Percentiles rank a stretch among this genome's conserved stretches.
These are phyloP conservation scores for Elymnias hypermnestra DNA, from an alignment of 1,140 invertebrate species.

Conservation along the genomic window DNA sequence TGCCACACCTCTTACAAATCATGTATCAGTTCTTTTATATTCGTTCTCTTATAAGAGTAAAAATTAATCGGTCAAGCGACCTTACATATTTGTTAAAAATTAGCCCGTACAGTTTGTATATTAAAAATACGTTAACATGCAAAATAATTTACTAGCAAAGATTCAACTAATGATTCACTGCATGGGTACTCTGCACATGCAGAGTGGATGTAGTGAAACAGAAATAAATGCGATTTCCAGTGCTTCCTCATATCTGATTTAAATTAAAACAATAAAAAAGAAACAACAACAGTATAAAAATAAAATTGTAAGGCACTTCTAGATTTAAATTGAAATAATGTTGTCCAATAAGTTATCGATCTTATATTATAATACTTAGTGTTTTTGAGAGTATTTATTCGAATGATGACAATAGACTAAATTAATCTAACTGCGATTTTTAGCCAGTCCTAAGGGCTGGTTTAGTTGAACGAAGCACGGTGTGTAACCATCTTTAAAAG, in stretches of 20 bases:
- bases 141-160: conserved; percentile 28
- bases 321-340: conserved; percentile 63
- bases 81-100: background rate
- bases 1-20: no score
- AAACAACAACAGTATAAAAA: conserved; percentile 59
- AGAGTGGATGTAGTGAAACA: conserved; percentile 38
- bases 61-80: background rate
- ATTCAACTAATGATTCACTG: conserved; percentile 34
- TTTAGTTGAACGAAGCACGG: background rate
- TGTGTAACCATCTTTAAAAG: no score
- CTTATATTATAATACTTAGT: conserved; percentile 37
- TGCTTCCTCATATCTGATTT: conserved; percentile 41
- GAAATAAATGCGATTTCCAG: conserved; percentile 69
- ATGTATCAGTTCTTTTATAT: no score
- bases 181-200: conserved; percentile 30
- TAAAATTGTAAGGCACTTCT: conserved; percentile 74
- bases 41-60: background rate
- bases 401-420: background rate
- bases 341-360: conserved; percentile 42
- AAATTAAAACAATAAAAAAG: conserved; percentile 36
- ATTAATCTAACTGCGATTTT: conserved; percentile 10
- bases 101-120: conserved; percentile 22
- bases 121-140: conserved; percentile 23
- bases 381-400: conserved; percentile 3
- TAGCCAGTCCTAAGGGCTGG: background rate